These are phyloP conservation scores for Dolichoris vasculosae DNA, from an alignment of 1,140 invertebrate species.

Conservation along the genomic window DNA sequence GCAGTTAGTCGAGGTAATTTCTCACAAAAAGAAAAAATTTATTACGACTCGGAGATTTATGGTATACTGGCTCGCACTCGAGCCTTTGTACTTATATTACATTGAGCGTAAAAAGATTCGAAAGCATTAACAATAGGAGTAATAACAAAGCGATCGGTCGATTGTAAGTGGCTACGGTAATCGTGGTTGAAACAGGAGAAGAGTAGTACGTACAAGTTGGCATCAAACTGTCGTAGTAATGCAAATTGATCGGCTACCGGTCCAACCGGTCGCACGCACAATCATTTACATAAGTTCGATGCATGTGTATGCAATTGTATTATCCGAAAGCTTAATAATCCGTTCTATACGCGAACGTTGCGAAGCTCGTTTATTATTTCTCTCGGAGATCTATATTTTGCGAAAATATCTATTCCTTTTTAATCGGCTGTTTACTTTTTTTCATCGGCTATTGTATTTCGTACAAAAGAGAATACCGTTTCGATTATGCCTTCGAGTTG, in stretches of 20 bases:
- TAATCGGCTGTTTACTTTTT: neutral
- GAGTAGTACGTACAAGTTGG: neutral
- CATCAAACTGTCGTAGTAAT: neutral
- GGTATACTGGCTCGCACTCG: neutral
- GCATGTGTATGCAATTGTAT: neutral
- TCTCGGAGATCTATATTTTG: neutral
- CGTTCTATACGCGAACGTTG: neutral
- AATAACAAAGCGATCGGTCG: neutral
- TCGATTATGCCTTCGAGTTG: neutral
- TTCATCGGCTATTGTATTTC: neutral
- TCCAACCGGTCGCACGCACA: neutral
- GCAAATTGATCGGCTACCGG: constrained; percentile 1
- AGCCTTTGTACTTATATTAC: neutral
- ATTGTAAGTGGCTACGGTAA: neutral
- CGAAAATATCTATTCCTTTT: neutral
- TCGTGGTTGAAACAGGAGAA: neutral
- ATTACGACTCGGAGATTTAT: constrained; percentile 2
- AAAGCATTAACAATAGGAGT: neutral
- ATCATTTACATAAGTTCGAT: constrained; percentile 10
- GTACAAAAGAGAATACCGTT: neutral
- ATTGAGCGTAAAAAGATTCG: neutral
- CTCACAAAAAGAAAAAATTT: neutral
- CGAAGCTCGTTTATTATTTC: neutral
- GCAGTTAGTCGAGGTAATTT: neutral
- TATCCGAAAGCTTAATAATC: neutral